Evolutionary conservation across 2,888 invertebrate species (phyloP).

Genomic region (Corbicula japonica): DNA sequence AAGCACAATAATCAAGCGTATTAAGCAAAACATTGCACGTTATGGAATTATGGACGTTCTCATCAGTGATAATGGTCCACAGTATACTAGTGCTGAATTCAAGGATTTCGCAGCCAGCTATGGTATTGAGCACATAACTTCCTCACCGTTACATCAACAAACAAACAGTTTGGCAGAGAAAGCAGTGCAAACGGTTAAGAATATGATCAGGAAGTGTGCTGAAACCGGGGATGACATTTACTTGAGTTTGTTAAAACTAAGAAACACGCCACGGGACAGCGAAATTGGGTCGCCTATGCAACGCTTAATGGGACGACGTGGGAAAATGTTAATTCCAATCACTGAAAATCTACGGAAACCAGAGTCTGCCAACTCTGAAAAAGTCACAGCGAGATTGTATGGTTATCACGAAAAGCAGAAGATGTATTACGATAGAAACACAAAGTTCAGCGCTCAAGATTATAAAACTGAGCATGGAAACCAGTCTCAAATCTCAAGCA

Average conservation of each 20-base stretch:
- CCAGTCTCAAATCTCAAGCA: slow-evolving; percentile 28
- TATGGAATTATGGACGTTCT: slow-evolving; percentile 61
- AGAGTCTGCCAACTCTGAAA: not conserved
- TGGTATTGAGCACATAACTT: too few species aligned
- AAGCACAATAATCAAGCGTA: slow-evolving; percentile 24
- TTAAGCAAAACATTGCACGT: slow-evolving; percentile 52
- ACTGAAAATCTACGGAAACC: too few species aligned
- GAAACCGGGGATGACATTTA: slow-evolving; percentile 33
- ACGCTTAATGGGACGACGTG: too few species aligned
- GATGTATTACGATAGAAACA: slow-evolving; percentile 33
- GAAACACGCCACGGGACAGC: too few species aligned
- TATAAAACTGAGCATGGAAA: slow-evolving; percentile 47
- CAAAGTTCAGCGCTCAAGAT: not conserved
- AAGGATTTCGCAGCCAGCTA: slow-evolving; percentile 1
- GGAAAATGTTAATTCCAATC: too few species aligned
- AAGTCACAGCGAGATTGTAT: slow-evolving; percentile 10
- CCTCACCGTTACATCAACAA: too few species aligned
- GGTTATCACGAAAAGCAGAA: slow-evolving; percentile 42
- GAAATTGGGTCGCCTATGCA: too few species aligned
- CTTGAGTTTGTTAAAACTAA: too few species aligned
- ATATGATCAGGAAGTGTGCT: slow-evolving; percentile 42
- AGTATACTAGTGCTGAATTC: slow-evolving; percentile 51
- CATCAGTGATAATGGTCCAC: slow-evolving; percentile 58
- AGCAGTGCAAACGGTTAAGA: slow-evolving; percentile 33
- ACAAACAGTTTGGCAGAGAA: too few species aligned